Conservation (phyloP, 2,113 vertebrate species). For the Leucopsar rothschildi region DNA sequence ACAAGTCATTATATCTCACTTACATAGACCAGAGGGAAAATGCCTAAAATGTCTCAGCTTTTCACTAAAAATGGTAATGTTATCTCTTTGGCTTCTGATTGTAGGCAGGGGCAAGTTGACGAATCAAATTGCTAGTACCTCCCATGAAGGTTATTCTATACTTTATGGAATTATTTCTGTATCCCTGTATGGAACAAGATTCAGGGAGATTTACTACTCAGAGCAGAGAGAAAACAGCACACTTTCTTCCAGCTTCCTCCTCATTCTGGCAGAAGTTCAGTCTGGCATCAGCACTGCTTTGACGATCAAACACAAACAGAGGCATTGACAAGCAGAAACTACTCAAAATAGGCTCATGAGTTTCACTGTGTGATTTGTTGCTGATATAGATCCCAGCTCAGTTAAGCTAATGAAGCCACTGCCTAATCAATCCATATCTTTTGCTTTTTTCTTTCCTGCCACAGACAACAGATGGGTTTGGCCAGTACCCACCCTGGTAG, state of each 20-base stretch:
- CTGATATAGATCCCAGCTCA: neutral
- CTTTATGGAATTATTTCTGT: neutral
- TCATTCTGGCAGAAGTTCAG: neutral
- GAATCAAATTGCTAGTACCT: neutral
- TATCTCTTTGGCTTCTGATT: neutral
- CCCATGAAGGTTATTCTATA: neutral
- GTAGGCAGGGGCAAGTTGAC: neutral
- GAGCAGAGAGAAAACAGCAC: neutral
- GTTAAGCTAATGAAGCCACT: neutral
- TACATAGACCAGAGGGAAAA: neutral
- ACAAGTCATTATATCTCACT: slow-evolving; percentile 16
- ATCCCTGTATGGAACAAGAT: neutral
- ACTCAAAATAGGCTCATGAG: neutral
- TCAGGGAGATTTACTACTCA: neutral
- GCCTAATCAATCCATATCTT: neutral
- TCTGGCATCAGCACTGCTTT: neutral
- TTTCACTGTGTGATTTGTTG: neutral
- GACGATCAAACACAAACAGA: neutral
- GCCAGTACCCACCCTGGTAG: neutral
- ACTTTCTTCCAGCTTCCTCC: neutral
- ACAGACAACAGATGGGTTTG: neutral
- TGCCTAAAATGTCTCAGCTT: neutral
- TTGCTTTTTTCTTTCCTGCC: neutral
- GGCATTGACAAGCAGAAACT: neutral
- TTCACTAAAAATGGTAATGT: neutral